Evolutionary conservation across 2,888 invertebrate species (phyloP).

Genomic region (Troglohyphantes excavatus): DNA sequence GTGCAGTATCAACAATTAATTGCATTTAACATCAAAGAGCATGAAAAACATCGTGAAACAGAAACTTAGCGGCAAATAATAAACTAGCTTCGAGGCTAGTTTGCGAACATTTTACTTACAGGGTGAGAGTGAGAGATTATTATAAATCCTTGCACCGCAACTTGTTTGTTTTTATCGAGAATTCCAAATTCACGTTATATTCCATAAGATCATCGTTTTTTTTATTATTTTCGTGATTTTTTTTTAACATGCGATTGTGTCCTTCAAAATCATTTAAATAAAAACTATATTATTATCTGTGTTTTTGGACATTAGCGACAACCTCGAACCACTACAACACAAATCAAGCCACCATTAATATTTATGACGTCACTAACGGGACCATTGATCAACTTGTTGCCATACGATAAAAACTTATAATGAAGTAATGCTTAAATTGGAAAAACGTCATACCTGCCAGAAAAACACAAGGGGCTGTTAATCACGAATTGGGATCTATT

Average conservation of each 20-base stretch:
- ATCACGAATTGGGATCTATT: too few relatives aligned
- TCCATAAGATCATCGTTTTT: neutral
- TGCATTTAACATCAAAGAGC: neutral
- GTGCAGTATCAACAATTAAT: neutral
- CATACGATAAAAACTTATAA: neutral
- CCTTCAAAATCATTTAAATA: neutral
- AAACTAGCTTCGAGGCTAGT: slow-evolving; percentile 77
- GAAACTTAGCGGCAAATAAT: slow-evolving; percentile 59
- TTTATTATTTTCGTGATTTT: neutral
- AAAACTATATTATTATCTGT: slow-evolving; percentile 21
- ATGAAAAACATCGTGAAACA: neutral
- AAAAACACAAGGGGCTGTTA: too few relatives aligned
- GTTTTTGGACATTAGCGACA: slow-evolving; percentile 53
- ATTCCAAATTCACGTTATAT: neutral
- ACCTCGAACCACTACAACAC: slow-evolving; percentile 73
- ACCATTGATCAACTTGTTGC: slow-evolving; percentile 27
- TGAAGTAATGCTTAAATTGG: too few relatives aligned
- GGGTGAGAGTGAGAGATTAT: slow-evolving; percentile 64
- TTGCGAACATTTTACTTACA: slow-evolving; percentile 68
- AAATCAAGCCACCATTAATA: slow-evolving; percentile 64
- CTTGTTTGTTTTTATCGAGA: slow-evolving; percentile 7
- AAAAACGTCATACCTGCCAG: too few relatives aligned
- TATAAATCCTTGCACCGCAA: slow-evolving; percentile 6
- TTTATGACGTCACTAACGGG: slow-evolving; percentile 50
- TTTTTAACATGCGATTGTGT: neutral